Evolutionary conservation across 1,140 invertebrate species (phyloP).

Genomic region (Atta texana): DNA sequence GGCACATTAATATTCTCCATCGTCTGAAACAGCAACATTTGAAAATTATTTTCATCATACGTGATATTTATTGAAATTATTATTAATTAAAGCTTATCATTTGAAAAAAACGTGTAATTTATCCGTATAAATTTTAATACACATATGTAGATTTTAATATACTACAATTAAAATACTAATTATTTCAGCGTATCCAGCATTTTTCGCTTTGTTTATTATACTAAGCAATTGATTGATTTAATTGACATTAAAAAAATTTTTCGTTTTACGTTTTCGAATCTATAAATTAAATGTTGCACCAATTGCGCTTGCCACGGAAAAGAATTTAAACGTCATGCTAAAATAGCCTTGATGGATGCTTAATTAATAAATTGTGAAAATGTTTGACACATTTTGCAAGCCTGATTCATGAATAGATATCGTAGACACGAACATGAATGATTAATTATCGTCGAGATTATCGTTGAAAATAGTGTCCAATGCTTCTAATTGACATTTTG

Average conservation of each 20-base stretch:
- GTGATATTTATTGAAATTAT: slow-evolving; percentile 34
- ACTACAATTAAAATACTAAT: background rate
- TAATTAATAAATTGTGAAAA: slow-evolving; percentile 55
- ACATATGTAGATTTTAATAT: background rate
- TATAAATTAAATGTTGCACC: slow-evolving; percentile 6
- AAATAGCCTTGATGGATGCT: background rate
- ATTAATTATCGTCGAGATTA: slow-evolving; percentile 50
- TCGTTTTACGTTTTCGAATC: background rate
- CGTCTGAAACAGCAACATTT: background rate
- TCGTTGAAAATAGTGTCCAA: background rate
- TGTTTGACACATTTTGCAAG: slow-evolving; percentile 33
- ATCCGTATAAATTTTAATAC: background rate
- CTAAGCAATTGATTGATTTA: background rate
- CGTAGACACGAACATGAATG: background rate
- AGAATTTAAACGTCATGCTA: slow-evolving; percentile 39
- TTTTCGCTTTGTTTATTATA: background rate
- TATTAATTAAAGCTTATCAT: background rate
- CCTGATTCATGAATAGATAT: slow-evolving; percentile 19
- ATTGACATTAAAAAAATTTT: background rate
- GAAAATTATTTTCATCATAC: slow-evolving; percentile 21
- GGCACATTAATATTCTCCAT: background rate
- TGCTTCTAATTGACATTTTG: slow-evolving; percentile 42
- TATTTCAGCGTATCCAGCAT: background rate
- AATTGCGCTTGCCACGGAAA: slow-evolving; percentile 23
- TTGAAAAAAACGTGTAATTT: background rate